These are phyloP conservation scores for Antitype chi DNA, from an alignment of 2,888 invertebrate species.

Conservation along the genomic window DNA sequence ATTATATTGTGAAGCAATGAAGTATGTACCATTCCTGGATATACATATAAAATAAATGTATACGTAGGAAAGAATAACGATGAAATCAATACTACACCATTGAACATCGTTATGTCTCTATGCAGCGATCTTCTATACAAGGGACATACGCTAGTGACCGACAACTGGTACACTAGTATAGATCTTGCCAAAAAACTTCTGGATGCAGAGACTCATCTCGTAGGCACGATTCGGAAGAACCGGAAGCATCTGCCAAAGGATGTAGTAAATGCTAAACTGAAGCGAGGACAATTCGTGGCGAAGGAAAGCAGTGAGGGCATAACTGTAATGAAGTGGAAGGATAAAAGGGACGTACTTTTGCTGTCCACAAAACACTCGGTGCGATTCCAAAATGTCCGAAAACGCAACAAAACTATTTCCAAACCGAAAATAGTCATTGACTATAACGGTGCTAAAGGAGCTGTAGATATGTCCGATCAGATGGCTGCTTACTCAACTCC, in stretches of 20 bases:
- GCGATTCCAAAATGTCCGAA: conserved; percentile 27
- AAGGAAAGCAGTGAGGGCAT: conserved; percentile 40
- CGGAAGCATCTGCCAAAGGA: conserved; percentile 45
- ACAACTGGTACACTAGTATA: conserved; percentile 50
- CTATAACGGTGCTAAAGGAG: conserved; percentile 28
- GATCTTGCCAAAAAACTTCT: conserved; percentile 41
- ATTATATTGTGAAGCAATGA: too few relatives aligned
- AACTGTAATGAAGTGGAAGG: conserved; percentile 45
- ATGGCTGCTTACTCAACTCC: conserved; percentile 43
- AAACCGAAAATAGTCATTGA: conserved; percentile 22
- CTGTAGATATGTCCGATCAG: conserved; percentile 39
- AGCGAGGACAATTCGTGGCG: conserved; percentile 39
- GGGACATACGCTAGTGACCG: conserved; percentile 31
- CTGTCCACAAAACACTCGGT: conserved; percentile 50
- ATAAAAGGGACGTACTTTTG: conserved; percentile 46
- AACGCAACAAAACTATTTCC: neutral
- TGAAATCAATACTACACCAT: conserved; percentile 19
- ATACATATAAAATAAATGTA: conserved; percentile 41
- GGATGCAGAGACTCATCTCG: conserved; percentile 39
- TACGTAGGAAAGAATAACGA: conserved; percentile 40
- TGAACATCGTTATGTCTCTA: conserved; percentile 26
- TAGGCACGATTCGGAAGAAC: conserved; percentile 53
- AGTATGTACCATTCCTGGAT: conserved; percentile 45
- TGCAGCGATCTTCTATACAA: conserved; percentile 32
- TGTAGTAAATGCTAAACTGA: conserved; percentile 50